phyloP scores from a whole-genome alignment of 2,888 invertebrate species.

The Neoscelio sp. region DNA sequence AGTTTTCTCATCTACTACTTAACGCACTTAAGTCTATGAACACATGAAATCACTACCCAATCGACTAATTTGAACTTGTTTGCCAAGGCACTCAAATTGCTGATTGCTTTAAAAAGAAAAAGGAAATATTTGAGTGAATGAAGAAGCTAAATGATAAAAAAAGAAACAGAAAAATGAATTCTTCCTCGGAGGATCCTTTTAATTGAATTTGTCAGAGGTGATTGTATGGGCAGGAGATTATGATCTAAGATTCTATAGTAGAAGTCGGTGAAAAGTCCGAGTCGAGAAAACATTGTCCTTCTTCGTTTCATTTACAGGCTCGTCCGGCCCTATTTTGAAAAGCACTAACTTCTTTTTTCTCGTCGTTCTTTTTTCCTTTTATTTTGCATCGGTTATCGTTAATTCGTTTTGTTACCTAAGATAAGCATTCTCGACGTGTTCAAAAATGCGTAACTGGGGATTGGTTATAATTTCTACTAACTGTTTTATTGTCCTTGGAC shows the following conservation, averaged over 20 bases:
- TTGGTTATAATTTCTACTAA: conserved; percentile 57
- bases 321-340: conserved; percentile 51
- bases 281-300: conserved; percentile 54
- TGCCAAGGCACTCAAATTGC: conserved; percentile 79
- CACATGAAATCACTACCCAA: conserved; percentile 83
- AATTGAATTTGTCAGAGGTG: conserved; percentile 76
- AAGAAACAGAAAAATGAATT: conserved; percentile 19
- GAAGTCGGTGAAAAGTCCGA: conserved; percentile 83
- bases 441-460: conserved; percentile 59
- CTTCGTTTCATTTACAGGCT: not conserved
- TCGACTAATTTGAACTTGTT: conserved; percentile 82
- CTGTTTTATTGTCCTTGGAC: conserved; percentile 58
- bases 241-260: conserved; percentile 79
- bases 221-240: conserved; percentile 82
- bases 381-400: conserved; percentile 33
- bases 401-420: conserved; percentile 52
- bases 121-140: conserved; percentile 30
- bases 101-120: conserved; percentile 50
- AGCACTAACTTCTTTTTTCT: conserved; percentile 19
- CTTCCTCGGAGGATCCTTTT: conserved; percentile 14
- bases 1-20: conserved; percentile 64
- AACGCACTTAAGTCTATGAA: conserved; percentile 82
- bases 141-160: conserved; percentile 5
- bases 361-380: not conserved
- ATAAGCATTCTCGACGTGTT: conserved; percentile 44